These are phyloP conservation scores for Triplophysa bombifrons DNA, from an alignment of 2,797 vertebrate genomes.

Conservation along the genomic window DNA sequence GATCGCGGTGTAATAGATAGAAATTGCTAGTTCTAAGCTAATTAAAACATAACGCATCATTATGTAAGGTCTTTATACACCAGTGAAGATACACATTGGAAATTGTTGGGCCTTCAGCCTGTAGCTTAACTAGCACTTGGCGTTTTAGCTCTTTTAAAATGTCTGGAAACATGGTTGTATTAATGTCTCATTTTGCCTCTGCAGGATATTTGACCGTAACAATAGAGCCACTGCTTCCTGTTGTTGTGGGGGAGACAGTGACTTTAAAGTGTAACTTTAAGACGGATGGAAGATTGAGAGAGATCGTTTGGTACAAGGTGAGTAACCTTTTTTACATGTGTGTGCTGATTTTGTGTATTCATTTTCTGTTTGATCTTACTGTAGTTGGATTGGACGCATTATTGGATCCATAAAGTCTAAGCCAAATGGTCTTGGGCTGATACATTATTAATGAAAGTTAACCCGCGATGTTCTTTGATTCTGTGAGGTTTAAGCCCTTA, in stretches of 20 bases:
- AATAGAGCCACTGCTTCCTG: constrained; percentile 95
- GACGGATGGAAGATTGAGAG: constrained; percentile 94
- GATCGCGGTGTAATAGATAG: no score
- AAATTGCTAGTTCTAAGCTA: no score
- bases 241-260: constrained; percentile 95
- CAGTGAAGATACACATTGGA: no score
- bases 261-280: constrained; percentile 99
- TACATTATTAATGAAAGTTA: neutral
- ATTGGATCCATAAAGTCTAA: neutral
- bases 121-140: constrained; percentile 1
- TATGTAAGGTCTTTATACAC: no score
- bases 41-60: no score
- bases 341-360: constrained; percentile 5
- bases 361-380: neutral
- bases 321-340: constrained; percentile 63
- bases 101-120: neutral
- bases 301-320: constrained; percentile 99
- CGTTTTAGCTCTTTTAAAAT: constrained; percentile 2
- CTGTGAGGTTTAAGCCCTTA: neutral
- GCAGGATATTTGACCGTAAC: constrained; percentile 96
- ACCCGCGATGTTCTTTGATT: neutral
- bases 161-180: constrained; percentile 35
- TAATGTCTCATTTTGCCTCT: constrained; percentile 40
- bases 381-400: neutral
- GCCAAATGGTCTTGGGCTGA: neutral